Evolutionary conservation across 2,113 vertebrate genomes (phyloP).

Genomic region (Chaenogobius annularis): DNA sequence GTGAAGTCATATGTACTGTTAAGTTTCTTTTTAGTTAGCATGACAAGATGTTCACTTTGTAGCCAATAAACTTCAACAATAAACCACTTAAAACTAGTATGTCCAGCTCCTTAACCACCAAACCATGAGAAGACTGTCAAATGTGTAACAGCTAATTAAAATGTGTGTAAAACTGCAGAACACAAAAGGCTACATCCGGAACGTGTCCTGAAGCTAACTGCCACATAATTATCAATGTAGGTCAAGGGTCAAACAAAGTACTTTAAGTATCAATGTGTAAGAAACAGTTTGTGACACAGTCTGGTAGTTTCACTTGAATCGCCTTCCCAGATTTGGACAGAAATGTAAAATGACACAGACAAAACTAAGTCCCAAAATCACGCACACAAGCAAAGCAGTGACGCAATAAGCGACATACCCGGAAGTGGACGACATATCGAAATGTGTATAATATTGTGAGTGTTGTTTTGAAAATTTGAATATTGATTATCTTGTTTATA

Average conservation of each 20-base stretch:
- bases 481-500: no score
- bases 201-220: slow-evolving; percentile 2
- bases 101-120: slow-evolving; percentile 6
- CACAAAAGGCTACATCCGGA: background rate
- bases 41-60: background rate
- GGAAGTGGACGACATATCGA: no score
- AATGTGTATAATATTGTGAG: no score
- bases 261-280: background rate
- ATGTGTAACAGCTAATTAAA: slow-evolving; percentile 8
- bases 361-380: no score
- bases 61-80: slow-evolving; percentile 2
- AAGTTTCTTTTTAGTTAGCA: background rate
- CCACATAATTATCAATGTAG: slow-evolving; percentile 11
- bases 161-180: background rate
- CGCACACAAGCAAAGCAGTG: no score
- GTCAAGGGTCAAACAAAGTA: slow-evolving; percentile 5
- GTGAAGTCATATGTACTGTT: background rate
- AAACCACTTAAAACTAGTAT: slow-evolving; percentile 22
- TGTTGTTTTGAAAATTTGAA: no score
- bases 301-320: background rate
- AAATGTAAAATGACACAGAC: background rate
- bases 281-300: background rate
- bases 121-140: slow-evolving; percentile 1
- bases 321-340: background rate
- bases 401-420: no score